Evolutionary conservation across 1,140 invertebrate species (phyloP).

Genomic region (Drosophila baimaii): DNA sequence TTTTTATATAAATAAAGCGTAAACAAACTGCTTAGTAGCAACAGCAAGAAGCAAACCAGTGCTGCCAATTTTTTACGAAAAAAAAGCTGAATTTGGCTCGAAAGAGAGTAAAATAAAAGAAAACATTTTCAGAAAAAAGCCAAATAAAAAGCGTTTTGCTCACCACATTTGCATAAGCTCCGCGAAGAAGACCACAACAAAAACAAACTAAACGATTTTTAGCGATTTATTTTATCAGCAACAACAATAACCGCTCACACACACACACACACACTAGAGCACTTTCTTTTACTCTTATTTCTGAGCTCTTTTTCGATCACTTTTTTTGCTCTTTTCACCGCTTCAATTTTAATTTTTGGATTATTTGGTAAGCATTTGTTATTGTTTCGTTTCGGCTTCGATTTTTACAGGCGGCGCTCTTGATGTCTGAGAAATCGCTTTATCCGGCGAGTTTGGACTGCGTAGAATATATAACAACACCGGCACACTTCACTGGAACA

Average conservation of each 20-base stretch:
- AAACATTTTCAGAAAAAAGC: too few relatives aligned
- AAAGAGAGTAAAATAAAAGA: too few relatives aligned
- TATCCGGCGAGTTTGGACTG: neutral
- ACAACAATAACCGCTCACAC: too few relatives aligned
- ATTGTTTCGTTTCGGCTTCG: constrained; percentile 65
- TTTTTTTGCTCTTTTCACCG: constrained; percentile 8
- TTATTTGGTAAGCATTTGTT: constrained; percentile 52
- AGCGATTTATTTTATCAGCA: constrained; percentile 19
- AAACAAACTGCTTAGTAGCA: too few relatives aligned
- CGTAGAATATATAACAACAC: neutral
- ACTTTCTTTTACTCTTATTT: constrained; percentile 56
- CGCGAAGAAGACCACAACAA: constrained; percentile 51
- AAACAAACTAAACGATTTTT: constrained; percentile 42
- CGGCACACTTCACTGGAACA: neutral
- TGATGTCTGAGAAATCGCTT: constrained; percentile 24
- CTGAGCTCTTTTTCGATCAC: constrained; percentile 32
- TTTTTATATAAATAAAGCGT: too few relatives aligned
- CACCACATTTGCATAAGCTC: constrained; percentile 79
- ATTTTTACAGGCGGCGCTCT: constrained; percentile 59
- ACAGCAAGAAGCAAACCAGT: too few relatives aligned
- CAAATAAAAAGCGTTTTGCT: too few relatives aligned
- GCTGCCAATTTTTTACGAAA: too few relatives aligned
- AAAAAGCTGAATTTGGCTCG: too few relatives aligned
- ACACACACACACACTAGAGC: constrained; percentile 26
- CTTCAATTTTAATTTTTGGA: constrained; percentile 1